These are phyloP conservation scores for Dyspetes luteomarginatus DNA, from an alignment of 2,888 invertebrate species.

Conservation along the genomic window DNA sequence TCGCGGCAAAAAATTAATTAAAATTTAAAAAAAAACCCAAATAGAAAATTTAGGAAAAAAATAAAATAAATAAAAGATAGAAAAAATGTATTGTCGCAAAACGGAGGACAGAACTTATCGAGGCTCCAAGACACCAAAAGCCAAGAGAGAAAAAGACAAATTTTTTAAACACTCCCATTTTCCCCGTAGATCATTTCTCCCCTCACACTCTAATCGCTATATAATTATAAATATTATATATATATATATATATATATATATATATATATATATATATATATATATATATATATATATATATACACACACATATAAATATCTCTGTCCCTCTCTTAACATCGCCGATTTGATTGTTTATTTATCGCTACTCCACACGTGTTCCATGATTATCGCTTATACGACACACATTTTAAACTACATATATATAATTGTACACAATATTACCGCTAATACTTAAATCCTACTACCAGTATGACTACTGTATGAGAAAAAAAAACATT, in stretches of 20 bases:
- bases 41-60: background rate
- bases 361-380: constrained; percentile 73
- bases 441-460: constrained; percentile 3
- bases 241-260: constrained; percentile 23
- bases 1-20: background rate
- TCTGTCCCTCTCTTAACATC: constrained; percentile 68
- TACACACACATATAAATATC: constrained; percentile 62
- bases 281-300: constrained; percentile 37
- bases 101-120: constrained; percentile 69
- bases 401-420: constrained; percentile 64
- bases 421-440: constrained; percentile 36
- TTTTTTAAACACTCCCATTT: constrained; percentile 41
- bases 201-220: constrained; percentile 52
- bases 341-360: constrained; percentile 72
- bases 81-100: constrained; percentile 4
- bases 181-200: constrained; percentile 59
- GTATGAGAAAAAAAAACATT: background rate
- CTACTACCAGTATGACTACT: constrained; percentile 8
- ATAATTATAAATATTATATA: constrained; percentile 46
- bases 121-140: constrained; percentile 75
- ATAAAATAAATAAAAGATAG: background rate
- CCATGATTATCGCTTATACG: constrained; percentile 58
- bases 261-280: constrained; percentile 56
- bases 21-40: background rate
- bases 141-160: constrained; percentile 34